Conservation (phyloP, 2,797 vertebrate species). For the Diplodus puntazzo region DNA sequence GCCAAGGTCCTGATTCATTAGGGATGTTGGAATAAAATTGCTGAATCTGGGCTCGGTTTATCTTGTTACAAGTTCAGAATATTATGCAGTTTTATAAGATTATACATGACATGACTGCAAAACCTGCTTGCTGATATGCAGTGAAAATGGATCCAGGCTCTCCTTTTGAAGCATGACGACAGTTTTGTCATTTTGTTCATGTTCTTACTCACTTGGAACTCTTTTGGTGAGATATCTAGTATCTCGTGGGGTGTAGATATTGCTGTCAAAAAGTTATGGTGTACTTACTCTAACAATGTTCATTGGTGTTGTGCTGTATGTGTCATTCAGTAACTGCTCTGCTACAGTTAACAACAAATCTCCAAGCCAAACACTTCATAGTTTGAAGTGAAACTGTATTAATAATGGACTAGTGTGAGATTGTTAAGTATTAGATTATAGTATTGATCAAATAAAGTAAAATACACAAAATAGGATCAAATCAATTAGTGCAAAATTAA, state of each 20-base stretch:
- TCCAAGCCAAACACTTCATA: neutral
- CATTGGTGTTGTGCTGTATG: neutral
- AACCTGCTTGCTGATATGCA: neutral
- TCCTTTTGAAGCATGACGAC: neutral
- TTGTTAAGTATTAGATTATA: constrained; percentile 8
- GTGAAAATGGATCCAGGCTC: neutral
- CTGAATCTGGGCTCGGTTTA: constrained; percentile 6
- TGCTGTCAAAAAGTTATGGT: neutral
- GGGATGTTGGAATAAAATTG: neutral
- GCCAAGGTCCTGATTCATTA: constrained; percentile 35
- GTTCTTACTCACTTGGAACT: neutral
- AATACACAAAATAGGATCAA: constrained; percentile 40
- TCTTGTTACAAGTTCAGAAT: constrained; percentile 2
- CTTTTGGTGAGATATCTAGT: neutral
- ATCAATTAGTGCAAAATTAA: constrained; percentile 23
- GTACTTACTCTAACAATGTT: neutral
- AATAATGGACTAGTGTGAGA: constrained; percentile 1
- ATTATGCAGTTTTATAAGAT: neutral
- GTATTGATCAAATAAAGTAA: constrained; percentile 7
- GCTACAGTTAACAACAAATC: neutral
- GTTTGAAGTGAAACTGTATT: neutral
- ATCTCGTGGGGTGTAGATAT: neutral
- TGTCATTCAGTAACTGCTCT: neutral
- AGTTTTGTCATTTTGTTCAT: neutral
- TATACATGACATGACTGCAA: neutral